These are phyloP conservation scores for Valencia hispanica DNA, from an alignment of 2,797 vertebrate species.

Conservation along the genomic window DNA sequence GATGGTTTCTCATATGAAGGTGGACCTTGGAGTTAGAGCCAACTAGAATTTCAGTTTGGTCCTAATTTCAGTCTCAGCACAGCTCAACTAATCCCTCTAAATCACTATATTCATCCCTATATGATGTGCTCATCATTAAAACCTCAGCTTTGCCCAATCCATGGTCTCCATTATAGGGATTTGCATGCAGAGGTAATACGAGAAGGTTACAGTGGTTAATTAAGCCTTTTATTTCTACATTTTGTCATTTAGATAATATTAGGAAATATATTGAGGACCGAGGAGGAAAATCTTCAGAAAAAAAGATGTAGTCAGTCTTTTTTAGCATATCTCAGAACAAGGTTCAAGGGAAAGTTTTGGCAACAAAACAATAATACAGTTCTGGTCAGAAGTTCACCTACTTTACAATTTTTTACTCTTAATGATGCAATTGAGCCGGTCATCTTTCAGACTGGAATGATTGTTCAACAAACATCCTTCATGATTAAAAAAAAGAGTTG, in stretches of 20 bases:
- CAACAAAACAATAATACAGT: background rate
- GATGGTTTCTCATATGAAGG: conserved; percentile 51
- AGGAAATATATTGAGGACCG: background rate
- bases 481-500: background rate
- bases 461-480: background rate
- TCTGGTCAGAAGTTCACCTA: background rate
- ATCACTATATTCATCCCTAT: conserved; percentile 40
- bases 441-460: background rate
- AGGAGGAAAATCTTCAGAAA: conserved; percentile 1
- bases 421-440: background rate
- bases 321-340: background rate
- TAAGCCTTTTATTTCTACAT: background rate
- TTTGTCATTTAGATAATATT: background rate
- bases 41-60: conserved; percentile 55
- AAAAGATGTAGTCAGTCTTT: background rate
- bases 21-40: conserved; percentile 49
- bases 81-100: conserved; percentile 59
- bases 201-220: conserved; percentile 6
- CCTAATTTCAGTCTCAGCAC: conserved; percentile 16
- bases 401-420: background rate
- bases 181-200: conserved; percentile 10
- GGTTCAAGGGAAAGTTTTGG: background rate
- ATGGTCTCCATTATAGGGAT: conserved; percentile 29
- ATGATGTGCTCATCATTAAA: conserved; percentile 24
- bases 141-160: conserved; percentile 12